Evolutionary conservation across 2,888 invertebrate genomes (phyloP).

Genomic region (Callyntrura sp.): DNA sequence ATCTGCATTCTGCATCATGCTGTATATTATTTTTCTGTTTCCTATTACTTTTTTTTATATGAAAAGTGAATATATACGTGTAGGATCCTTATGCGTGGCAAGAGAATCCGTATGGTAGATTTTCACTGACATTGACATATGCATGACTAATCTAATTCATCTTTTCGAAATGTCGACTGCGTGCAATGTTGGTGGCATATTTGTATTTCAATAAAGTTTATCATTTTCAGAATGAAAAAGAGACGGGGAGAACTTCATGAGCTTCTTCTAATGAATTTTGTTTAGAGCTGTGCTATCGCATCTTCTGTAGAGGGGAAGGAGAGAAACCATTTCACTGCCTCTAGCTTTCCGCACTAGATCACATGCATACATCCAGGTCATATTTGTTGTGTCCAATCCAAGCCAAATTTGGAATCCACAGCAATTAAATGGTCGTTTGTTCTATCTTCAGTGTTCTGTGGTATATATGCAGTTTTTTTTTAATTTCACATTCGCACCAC

Average conservation of each 20-base stretch:
- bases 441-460: constrained; percentile 6
- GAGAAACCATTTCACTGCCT: constrained; percentile 66
- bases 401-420: constrained; percentile 70
- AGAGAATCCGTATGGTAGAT: constrained; percentile 25
- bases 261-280: not conserved
- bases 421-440: constrained; percentile 74
- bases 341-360: constrained; percentile 70
- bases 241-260: constrained; percentile 20
- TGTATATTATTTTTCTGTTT: not conserved
- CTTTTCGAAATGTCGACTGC: not conserved
- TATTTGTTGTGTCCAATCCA: constrained; percentile 58
- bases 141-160: constrained; percentile 53
- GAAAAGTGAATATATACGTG: not conserved
- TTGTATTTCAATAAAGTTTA: not conserved
- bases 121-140: constrained; percentile 65
- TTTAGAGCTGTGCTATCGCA: not conserved
- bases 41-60: not conserved
- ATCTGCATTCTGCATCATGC: not conserved
- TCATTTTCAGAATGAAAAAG: not conserved
- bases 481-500: not conserved
- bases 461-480: not conserved
- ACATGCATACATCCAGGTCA: constrained; percentile 68
- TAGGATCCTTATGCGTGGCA: not conserved
- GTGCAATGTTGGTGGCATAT: not conserved
- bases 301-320: constrained; percentile 5